Evolutionary conservation across 1,140 invertebrate species (phyloP), one percentile per base, ranked within the genome.

Genomic region (Caenorhabditis remanei): DNA sequence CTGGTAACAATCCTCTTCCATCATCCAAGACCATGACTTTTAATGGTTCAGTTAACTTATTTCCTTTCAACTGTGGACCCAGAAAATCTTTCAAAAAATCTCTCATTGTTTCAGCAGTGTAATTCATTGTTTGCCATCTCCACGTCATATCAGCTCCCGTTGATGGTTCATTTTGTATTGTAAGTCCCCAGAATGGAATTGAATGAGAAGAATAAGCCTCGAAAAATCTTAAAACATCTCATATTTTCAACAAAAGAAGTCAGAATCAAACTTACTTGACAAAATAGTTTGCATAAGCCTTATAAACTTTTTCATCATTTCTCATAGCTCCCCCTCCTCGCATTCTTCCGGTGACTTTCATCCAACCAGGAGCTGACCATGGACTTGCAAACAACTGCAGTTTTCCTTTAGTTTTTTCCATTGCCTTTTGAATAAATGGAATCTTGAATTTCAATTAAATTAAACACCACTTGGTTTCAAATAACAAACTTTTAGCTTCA

Each of bases 311-410:
- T n/a, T 92, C 90, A 79, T 92, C 93, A 1, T 93, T 92, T 89
- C 95, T 95, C 0, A 98, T 91, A 24, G 90, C 88, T 0, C 95
- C 95, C 40, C 92, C 90, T 9, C 94, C 94, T 85, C 55, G 83
- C 88, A 94, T 93, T 71, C 92, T 93, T 43, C 95, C 93, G 90
- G 96, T 96, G 0, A 95, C 95, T 93, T 98, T 98, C 97, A 98
- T 98, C 97, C 97, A 98, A 8, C 94, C 93, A 0, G 97, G 97
- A 0, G 97, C 94, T 85, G 95, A 95, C 97, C 97, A 98, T 0
- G 96, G 94, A 14, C 95, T 94, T 0, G 94, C 95, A 86, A 97
- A 93, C 2, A 97, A 92, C 85, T 94, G 90, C 90, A 95, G 88
- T 79, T 93, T 89, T 61, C 93, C 90, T 13, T 90, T 87, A 61